Base-by-base conservation (phyloP, 2,888 invertebrate genomes). In the Bellardia pandia region DNA sequence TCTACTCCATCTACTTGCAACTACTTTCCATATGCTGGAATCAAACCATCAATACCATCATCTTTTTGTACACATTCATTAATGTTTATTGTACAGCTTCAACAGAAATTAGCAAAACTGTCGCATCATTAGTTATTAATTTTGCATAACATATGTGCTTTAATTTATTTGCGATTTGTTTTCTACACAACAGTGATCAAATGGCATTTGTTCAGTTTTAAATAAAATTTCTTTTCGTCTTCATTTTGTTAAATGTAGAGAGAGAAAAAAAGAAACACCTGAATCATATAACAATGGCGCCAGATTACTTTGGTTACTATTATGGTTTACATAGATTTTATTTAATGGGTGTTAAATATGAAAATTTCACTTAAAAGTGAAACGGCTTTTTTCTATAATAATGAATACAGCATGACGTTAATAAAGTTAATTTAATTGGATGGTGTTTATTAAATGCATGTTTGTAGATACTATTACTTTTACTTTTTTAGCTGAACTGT, bases 31-130 rank as follows among this genome's bases (percentile, higher is more conserved):
- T 33, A 16, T 23, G 7, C 16, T 40, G 5, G 9, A 42, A 5
- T 64, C 11, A 14, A 51, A 16, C 16, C 66, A 60, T 56, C 76
- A 56, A 9, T 1, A 66, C 40, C 68, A 56, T 37, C 58, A 78
- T 78, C 58, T n/a, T 66, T 53, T 8, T 23, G 13, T 66, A 37
- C 9, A 13, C n/a, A 51, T 69, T 42, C 40, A 79, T 62, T 23
- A 23, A 48, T 81, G n/a, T 66, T 45, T 37, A 14, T 40, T 69
- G 23, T 68, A 23, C 64, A 9, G 48, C 71, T 85, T 87, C 91
- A 90, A 90, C 91, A 91, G 90, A 91, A 91, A 92, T 91, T 91
- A 91, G 91, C 91, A 92, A 91, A 91, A 92, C 90, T 91, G 92
- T 91, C 91, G 91, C 91, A 91, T 90, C 92, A 91, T 91, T 76